These are phyloP conservation scores for Coreoperca whiteheadi DNA, from an alignment of 2,113 vertebrate species.

Conservation along the genomic window DNA sequence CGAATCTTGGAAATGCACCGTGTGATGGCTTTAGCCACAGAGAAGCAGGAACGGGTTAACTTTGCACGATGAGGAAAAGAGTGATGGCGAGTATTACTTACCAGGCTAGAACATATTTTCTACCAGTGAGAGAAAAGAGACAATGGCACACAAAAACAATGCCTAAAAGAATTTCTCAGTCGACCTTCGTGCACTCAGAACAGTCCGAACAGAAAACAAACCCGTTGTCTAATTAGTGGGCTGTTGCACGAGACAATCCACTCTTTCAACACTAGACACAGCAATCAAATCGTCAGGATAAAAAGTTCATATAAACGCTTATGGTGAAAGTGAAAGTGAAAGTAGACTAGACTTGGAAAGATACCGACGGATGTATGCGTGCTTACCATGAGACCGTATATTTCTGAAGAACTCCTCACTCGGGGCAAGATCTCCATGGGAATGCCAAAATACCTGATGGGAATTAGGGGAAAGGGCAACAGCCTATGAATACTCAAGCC, in stretches of 20 bases:
- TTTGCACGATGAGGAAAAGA: slow-evolving; percentile 37
- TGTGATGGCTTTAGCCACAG: slow-evolving; percentile 62
- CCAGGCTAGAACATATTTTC: slow-evolving; percentile 96
- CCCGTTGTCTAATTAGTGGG: slow-evolving; percentile 27
- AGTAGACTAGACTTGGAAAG: background rate
- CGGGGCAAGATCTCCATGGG: slow-evolving; percentile 93
- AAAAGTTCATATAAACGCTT: background rate
- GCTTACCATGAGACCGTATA: slow-evolving; percentile 94
- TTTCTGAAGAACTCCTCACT: slow-evolving; percentile 94
- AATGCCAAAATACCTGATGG: slow-evolving; percentile 92
- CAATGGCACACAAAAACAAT: slow-evolving; percentile 75
- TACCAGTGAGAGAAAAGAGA: slow-evolving; percentile 89
- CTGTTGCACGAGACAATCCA: slow-evolving; percentile 14
- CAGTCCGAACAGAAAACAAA: slow-evolving; percentile 30
- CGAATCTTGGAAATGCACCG: slow-evolving; percentile 85
- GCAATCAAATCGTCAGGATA: slow-evolving; percentile 5
- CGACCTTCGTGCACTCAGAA: slow-evolving; percentile 61
- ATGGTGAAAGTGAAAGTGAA: background rate
- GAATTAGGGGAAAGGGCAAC: background rate
- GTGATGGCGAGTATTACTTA: slow-evolving; percentile 85
- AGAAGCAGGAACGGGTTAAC: slow-evolving; percentile 48
- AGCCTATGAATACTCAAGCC: background rate
- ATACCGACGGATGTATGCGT: background rate
- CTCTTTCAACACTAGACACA: slow-evolving; percentile 24
- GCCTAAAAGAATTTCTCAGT: slow-evolving; percentile 68